Conservation (phyloP, 2,113 vertebrate species). For the Phycodurus eques region DNA sequence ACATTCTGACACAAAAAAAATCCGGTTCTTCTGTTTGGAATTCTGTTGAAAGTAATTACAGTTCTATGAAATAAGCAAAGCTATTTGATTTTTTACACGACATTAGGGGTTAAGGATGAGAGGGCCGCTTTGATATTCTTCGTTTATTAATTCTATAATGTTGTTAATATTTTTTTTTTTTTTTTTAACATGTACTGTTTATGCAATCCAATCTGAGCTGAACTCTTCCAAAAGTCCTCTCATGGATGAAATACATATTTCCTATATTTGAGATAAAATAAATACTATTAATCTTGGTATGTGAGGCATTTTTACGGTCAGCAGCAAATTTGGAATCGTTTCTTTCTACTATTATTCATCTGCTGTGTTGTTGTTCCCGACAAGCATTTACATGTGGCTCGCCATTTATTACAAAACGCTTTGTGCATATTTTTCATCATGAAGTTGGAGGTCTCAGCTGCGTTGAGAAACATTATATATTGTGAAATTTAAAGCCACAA, state of each 20-base stretch:
- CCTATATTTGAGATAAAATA: constrained; percentile 6
- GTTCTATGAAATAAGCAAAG: neutral
- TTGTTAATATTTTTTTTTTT: neutral
- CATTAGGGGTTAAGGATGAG: neutral
- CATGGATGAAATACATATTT: constrained; percentile 2
- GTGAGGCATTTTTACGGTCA: constrained; percentile 16
- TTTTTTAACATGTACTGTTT: neutral
- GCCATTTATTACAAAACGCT: constrained; percentile 1
- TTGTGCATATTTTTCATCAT: neutral
- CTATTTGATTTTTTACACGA: neutral
- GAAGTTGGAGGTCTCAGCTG: neutral
- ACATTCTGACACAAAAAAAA: constrained; percentile 1
- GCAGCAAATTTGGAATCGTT: neutral
- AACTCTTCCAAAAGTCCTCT: neutral
- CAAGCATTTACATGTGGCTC: neutral
- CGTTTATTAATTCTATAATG: neutral
- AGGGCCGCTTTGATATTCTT: neutral
- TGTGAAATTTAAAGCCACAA: neutral
- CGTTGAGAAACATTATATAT: too few species aligned
- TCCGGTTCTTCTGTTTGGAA: neutral
- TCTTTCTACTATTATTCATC: constrained; percentile 5
- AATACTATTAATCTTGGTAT: constrained; percentile 8
- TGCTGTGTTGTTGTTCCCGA: constrained; percentile 1
- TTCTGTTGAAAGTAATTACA: neutral
- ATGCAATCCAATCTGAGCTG: too few species aligned